A percentile compares a stretch with the other conserved stretches of the same genome.
Conservation (phyloP, 2,797 vertebrate genomes). For the Basileuterus tristriatus region DNA sequence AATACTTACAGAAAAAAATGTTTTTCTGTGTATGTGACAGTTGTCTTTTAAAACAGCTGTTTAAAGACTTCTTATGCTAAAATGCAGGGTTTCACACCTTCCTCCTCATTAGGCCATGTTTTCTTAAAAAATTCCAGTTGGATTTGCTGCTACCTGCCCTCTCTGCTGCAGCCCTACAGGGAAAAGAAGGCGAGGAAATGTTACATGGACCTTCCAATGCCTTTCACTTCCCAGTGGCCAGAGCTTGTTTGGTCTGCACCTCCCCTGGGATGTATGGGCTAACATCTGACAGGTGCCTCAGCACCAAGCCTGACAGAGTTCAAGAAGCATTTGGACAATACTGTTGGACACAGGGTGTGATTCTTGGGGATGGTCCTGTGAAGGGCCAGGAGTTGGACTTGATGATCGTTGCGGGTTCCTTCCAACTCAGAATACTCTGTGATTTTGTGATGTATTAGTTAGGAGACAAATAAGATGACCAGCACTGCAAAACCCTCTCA, state of each 20-base stretch:
- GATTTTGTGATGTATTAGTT: neutral
- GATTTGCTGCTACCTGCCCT: neutral
- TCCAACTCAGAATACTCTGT: neutral
- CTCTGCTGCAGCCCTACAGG: neutral
- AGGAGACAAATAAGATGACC: neutral
- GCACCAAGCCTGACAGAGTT: neutral
- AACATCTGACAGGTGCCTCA: neutral
- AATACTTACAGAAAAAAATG: neutral
- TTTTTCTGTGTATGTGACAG: neutral
- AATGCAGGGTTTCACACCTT: neutral
- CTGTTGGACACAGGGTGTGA: fast-evolving
- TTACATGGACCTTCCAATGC: neutral
- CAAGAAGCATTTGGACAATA: neutral
- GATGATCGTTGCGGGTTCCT: neutral
- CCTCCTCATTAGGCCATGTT: neutral
- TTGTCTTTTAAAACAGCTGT: neutral
- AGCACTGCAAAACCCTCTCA: neutral
- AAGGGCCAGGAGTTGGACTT: too few species aligned
- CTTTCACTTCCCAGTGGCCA: neutral
- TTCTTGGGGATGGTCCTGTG: neutral
- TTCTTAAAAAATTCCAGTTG: neutral
- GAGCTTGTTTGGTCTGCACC: neutral
- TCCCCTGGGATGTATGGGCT: neutral
- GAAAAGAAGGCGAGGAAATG: neutral
- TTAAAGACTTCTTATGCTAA: neutral